These are phyloP conservation scores for Drosophila ficusphila DNA, from an alignment of 1,140 invertebrate genomes.

Conservation along the genomic window DNA sequence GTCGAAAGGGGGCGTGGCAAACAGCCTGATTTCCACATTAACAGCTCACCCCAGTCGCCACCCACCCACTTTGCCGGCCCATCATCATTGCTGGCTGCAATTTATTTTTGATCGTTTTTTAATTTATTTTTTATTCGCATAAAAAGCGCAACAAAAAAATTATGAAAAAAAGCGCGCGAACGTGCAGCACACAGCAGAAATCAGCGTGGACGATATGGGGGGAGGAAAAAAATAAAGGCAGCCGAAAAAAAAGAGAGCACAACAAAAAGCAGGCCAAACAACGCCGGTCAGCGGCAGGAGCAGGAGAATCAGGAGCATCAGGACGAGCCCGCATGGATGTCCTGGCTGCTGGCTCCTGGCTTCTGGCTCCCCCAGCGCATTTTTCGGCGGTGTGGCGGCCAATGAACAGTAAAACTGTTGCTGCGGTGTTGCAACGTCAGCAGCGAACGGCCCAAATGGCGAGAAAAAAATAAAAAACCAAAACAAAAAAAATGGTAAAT, in stretches of 20 bases:
- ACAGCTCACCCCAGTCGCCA: conserved; percentile 36
- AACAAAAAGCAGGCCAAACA: conserved; percentile 64
- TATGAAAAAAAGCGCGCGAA: conserved; percentile 63
- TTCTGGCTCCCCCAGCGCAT: conserved; percentile 21
- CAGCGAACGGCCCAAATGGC: conserved; percentile 41
- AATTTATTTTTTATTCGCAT: conserved; percentile 77
- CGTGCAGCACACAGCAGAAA: conserved; percentile 58
- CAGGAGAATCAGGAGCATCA: too few relatives aligned
- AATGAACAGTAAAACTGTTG: conserved; percentile 79
- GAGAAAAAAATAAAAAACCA: conserved; percentile 40
- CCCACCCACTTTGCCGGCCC: neutral
- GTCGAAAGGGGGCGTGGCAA: conserved; percentile 45
- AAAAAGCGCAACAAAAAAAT: conserved; percentile 66
- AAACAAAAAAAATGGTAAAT: too few relatives aligned
- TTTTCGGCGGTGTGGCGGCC: conserved; percentile 70
- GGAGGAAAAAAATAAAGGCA: conserved; percentile 37
- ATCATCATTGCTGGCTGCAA: conserved; percentile 43
- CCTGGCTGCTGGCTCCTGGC: conserved; percentile 1
- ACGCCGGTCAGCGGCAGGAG: conserved; percentile 59
- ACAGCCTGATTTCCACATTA: conserved; percentile 76
- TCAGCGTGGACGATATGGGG: conserved; percentile 47
- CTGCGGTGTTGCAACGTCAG: conserved; percentile 59
- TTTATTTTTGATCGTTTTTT: conserved; percentile 81
- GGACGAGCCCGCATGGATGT: conserved; percentile 52
- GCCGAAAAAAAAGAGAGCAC: conserved; percentile 35